phyloP scores from a whole-genome alignment of 2,888 invertebrate species.

The Tenthredo livida region DNA sequence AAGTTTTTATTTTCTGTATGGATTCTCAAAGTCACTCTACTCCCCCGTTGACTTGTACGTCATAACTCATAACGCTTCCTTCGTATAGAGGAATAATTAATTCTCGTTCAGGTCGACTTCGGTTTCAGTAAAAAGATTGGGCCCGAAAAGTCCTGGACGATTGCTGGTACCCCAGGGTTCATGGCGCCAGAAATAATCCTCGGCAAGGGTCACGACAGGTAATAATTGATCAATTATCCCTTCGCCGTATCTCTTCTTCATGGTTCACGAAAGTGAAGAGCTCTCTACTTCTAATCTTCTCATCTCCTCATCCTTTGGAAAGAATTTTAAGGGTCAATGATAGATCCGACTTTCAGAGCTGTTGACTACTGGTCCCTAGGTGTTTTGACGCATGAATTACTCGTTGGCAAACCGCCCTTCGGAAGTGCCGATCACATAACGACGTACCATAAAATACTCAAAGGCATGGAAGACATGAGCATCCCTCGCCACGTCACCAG shows the following conservation, averaged over 20 bases:
- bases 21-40: background rate
- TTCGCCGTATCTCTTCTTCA: background rate
- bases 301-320: background rate
- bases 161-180: background rate
- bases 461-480: conserved; percentile 93
- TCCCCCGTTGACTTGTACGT: background rate
- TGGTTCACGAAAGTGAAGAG: background rate
- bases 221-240: background rate
- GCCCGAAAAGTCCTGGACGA: background rate
- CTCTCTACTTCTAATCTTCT: no score
- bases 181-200: background rate
- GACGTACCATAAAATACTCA: conserved; percentile 95
- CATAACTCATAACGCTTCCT: conserved; percentile 57
- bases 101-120: conserved; percentile 1
- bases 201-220: background rate
- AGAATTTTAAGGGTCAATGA: background rate
- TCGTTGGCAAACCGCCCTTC: conserved; percentile 94
- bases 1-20: background rate
- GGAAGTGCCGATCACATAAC: conserved; percentile 95
- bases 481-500: conserved; percentile 90
- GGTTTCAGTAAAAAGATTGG: conserved; percentile 13
- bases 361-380: conserved; percentile 98
- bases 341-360: conserved; percentile 79
- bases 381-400: conserved; percentile 91
- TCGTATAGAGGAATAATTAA: conserved; percentile 82